These are phyloP conservation scores for Coccyzus lansbergi DNA, from an alignment of 2,797 vertebrate species.

Conservation along the genomic window DNA sequence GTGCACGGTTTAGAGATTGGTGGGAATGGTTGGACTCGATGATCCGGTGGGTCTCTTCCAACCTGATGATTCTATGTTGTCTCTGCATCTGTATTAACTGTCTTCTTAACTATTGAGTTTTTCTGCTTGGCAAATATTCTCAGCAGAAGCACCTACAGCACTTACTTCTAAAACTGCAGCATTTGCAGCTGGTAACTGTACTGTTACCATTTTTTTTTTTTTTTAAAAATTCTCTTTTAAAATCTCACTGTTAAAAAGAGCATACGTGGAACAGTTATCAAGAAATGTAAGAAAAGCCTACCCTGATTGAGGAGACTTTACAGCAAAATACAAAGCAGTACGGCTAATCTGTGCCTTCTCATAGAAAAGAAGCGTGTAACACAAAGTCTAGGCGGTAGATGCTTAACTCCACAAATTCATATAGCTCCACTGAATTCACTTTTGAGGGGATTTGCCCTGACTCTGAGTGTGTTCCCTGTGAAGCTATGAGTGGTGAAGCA, in stretches of 20 bases:
- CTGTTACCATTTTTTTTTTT: background rate
- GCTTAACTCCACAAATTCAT: background rate
- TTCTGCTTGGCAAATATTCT: background rate
- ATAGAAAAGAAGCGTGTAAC: background rate
- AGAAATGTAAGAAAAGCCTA: background rate
- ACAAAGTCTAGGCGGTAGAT: background rate
- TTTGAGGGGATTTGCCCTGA: background rate
- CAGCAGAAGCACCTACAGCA: background rate
- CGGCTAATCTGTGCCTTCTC: background rate
- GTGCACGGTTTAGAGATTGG: too few species aligned
- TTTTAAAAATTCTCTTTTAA: slow-evolving; percentile 17
- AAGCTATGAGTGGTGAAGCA: background rate
- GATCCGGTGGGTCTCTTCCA: too few species aligned
- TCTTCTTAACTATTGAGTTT: background rate
- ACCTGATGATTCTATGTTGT: too few species aligned
- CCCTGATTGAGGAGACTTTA: background rate
- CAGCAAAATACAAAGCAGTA: background rate
- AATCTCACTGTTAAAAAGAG: background rate
- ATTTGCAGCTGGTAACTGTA: background rate
- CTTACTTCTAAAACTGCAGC: background rate
- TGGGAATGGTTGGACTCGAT: too few species aligned
- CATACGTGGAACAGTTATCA: background rate
- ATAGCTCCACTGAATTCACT: background rate
- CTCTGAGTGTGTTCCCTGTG: background rate
- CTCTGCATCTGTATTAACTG: background rate